These are phyloP conservation scores for Taenioides sp. DNA, from an alignment of 2,797 vertebrate genomes.

Conservation along the genomic window DNA sequence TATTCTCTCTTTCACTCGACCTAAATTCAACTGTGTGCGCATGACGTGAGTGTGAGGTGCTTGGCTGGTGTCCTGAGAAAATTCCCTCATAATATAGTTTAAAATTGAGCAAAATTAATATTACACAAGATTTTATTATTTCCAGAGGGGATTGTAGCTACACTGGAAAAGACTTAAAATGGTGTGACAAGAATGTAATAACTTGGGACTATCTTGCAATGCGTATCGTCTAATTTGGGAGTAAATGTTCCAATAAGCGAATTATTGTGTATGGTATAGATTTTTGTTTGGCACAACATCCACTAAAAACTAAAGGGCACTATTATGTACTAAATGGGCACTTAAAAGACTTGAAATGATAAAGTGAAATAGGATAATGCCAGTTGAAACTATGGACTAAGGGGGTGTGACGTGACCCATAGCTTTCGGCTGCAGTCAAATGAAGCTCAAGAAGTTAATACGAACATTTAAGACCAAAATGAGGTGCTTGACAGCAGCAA, in stretches of 20 bases:
- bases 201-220: not conserved
- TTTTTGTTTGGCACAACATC: too few species aligned
- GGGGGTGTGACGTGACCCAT: too few species aligned
- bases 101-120: not conserved
- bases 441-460: too few species aligned
- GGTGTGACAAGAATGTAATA: not conserved
- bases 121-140: not conserved
- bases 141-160: not conserved
- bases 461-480: too few species aligned
- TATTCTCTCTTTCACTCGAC: constrained; percentile 64
- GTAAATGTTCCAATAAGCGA: not conserved
- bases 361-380: too few species aligned
- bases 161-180: not conserved
- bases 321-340: too few species aligned
- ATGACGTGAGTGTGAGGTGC: constrained; percentile 43
- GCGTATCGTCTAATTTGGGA: not conserved
- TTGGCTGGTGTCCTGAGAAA: constrained; percentile 13
- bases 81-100: not conserved
- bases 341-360: too few species aligned
- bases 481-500: too few species aligned
- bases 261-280: not conserved
- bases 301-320: too few species aligned
- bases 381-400: too few species aligned
- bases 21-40: constrained; percentile 40
- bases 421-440: too few species aligned